Evolutionary conservation across 2,797 vertebrate genomes (phyloP), one percentile per base, ranked within the genome.

Genomic region (Sparus aurata): DNA sequence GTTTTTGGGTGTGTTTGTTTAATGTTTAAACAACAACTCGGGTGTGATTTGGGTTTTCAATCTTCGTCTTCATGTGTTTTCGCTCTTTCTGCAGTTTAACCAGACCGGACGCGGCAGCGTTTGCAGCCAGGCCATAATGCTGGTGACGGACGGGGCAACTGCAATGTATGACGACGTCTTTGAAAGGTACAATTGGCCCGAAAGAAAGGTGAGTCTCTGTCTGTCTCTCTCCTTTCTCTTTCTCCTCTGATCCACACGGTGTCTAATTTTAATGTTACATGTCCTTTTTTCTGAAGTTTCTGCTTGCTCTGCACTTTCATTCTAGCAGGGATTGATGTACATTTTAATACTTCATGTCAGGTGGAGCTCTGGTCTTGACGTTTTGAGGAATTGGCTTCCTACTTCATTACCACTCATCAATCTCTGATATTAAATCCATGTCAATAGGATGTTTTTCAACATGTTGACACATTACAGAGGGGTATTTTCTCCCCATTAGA

Each of bases 61-160:
- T 15, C 11, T 49, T 54, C 1, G 15, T 59, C 16, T 22, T 27
- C 1, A 12, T 57, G 10, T 70, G 8, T 63, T 71, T n/a, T 30
- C n/a, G 16, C 15, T 73, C 30, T 73, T 45, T 63, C 20, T 84
- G 52, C 86, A 99, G 98, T 99, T 99, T 89, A 99, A 99, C 91
- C 96, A 97, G 85, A 98, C 97, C 1, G 98, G 98, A 65, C 97
- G 96, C 85, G 98, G 98, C 55, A 99, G 98, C 64, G 94, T 97
- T 86, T 99, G 98, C 93, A 99, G 97, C 85, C 98, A 98, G 92
- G 98, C 98, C 76, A 98, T 99, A 85, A 99, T 99, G 98, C 92
- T 99, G 22, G 96, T 99, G 86, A 99, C 98, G 0, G 98, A 99
- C 18, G 98, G 98, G 71, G 98, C 98, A 0, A 98, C 98, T 61